Percentiles rank a stretch among this genome's conserved stretches.
phyloP scores from a whole-genome alignment of 2,888 invertebrate genomes.

The Graphium colonna region DNA sequence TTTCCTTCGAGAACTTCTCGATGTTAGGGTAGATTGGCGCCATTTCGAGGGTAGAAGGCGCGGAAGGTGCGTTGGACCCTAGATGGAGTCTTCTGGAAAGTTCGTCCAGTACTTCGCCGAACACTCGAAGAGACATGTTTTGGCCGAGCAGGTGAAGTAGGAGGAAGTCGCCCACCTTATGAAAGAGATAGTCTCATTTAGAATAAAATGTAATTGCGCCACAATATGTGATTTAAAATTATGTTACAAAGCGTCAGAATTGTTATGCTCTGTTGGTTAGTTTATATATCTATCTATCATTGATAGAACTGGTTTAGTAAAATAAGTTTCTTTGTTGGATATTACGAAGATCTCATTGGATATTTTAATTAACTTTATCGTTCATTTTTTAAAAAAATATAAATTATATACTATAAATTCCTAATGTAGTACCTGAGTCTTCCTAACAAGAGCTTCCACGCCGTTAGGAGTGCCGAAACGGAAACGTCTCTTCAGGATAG shows the following conservation, averaged over 20 bases:
- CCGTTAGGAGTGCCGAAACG: conserved; percentile 87
- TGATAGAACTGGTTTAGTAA: no score
- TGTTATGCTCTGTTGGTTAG: no score
- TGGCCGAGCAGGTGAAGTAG: conserved; percentile 91
- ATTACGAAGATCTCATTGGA: no score
- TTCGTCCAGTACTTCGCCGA: conserved; percentile 89
- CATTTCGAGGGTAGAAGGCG: conserved; percentile 93
- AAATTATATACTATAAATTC: no score
- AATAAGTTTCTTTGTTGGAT: no score
- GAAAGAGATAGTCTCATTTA: conserved; percentile 29
- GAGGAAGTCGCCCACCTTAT: conserved; percentile 91
- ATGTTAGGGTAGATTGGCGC: conserved; percentile 91
- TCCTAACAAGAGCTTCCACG: conserved; percentile 87
- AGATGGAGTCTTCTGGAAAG: conserved; percentile 85
- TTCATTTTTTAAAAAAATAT: no score
- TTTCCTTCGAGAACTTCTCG: conserved; percentile 89
- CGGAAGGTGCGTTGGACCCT: conserved; percentile 89
- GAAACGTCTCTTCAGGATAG: conserved; percentile 89
- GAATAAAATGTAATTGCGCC: not conserved
- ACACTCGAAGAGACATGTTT: conserved; percentile 90
- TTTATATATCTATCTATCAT: no score
- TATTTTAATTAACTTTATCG: no score
- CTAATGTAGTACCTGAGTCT: conserved; percentile 83
- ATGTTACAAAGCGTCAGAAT: no score
- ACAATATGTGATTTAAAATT: no score